Percentiles rank a stretch among this genome's conserved stretches.
These are phyloP conservation scores for Vulpes ferrilata DNA, from an alignment of 2,113 vertebrate genomes.

Conservation along the genomic window DNA sequence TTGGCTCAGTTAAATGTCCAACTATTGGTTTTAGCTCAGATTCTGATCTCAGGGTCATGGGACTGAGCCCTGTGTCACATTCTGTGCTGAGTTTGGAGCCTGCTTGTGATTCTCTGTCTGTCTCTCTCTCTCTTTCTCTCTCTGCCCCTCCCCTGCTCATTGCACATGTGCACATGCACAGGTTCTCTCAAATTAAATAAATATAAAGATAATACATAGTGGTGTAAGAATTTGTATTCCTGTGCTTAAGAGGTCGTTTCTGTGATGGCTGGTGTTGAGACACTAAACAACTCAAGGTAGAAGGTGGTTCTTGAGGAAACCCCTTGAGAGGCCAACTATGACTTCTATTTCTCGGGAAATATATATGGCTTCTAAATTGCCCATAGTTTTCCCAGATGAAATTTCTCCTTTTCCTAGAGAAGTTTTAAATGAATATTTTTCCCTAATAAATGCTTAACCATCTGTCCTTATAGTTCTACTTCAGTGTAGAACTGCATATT, in stretches of 20 bases:
- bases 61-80: background rate
- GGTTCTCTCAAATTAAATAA: background rate
- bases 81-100: background rate
- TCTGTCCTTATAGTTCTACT: background rate
- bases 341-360: conserved; percentile 43
- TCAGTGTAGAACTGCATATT: conserved; percentile 16
- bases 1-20: background rate
- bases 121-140: background rate
- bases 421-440: background rate
- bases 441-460: conserved; percentile 10
- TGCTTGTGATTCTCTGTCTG: background rate
- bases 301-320: conserved; percentile 28
- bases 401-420: background rate
- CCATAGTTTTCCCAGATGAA: background rate
- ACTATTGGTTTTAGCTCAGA: background rate
- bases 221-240: conserved; percentile 47
- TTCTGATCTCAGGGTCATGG: background rate
- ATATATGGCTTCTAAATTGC: conserved; percentile 16
- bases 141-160: background rate
- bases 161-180: background rate
- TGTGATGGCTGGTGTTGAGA: background rate
- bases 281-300: background rate
- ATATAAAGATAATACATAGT: background rate
- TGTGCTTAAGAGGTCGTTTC: background rate
- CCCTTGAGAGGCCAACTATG: background rate